These are phyloP conservation scores for Drosophila sturtevanti DNA, from an alignment of 1,140 invertebrate genomes.

Conservation along the genomic window DNA sequence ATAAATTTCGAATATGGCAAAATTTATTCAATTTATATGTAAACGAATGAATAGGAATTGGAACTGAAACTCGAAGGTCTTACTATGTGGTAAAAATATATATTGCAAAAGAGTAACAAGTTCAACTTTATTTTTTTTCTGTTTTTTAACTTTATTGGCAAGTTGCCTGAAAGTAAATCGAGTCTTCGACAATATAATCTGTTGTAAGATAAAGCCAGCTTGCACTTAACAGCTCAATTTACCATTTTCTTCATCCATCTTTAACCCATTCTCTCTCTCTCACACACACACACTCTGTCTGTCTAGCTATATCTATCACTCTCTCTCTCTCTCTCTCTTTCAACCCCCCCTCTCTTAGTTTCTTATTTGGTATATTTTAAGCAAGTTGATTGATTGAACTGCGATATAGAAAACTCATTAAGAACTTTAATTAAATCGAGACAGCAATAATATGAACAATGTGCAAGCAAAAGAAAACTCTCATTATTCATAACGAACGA, in stretches of 20 bases:
- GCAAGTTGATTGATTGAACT: slow-evolving; percentile 64
- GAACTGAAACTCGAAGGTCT: slow-evolving; percentile 16
- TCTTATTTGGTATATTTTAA: slow-evolving; percentile 46
- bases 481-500: slow-evolving; percentile 69
- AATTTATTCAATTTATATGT: slow-evolving; percentile 65
- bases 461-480: slow-evolving; percentile 27
- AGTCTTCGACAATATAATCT: slow-evolving; percentile 54
- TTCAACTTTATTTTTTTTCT: slow-evolving; percentile 18
- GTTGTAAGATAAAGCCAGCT: slow-evolving; percentile 55
- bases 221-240: slow-evolving; percentile 24
- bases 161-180: slow-evolving; percentile 28
- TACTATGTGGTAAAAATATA: slow-evolving; percentile 31
- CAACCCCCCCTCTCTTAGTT: too few species aligned
- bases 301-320: too few species aligned
- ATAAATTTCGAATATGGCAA: slow-evolving; percentile 70
- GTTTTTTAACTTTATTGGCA: slow-evolving; percentile 33
- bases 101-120: slow-evolving; percentile 14
- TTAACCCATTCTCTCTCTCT: not conserved
- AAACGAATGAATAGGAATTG: slow-evolving; percentile 76
- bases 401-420: slow-evolving; percentile 74
- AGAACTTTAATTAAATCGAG: slow-evolving; percentile 77
- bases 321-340: not conserved
- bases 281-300: too few species aligned
- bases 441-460: slow-evolving; percentile 22
- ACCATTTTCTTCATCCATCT: slow-evolving; percentile 5